phyloP scores from a whole-genome alignment of 2,797 vertebrate genomes.

The Corythornis leucogaster region DNA sequence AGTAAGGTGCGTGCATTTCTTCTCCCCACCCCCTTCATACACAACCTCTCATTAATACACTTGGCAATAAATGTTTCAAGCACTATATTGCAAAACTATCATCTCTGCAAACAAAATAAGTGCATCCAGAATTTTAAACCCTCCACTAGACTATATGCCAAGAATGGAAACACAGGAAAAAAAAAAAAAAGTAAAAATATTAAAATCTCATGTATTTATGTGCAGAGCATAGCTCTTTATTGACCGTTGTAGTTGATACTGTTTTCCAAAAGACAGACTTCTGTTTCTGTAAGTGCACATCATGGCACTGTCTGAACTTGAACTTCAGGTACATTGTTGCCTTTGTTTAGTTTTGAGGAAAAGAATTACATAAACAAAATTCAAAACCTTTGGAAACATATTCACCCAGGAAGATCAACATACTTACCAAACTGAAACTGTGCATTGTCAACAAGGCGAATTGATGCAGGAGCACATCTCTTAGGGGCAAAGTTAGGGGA shows the following conservation, averaged over 20 bases:
- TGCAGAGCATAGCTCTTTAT: background rate
- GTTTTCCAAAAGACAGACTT: background rate
- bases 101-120: background rate
- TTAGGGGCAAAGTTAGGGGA: conserved; percentile 49
- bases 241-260: background rate
- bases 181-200: background rate
- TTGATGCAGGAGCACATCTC: conserved; percentile 98
- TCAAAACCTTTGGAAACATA: background rate
- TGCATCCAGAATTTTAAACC: background rate
- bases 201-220: background rate
- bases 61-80: background rate
- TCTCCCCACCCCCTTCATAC: background rate
- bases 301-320: background rate
- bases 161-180: background rate
- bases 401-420: background rate
- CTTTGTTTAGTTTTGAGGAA: background rate
- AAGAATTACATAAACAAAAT: background rate
- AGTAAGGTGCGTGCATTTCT: background rate
- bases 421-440: conserved; percentile 98
- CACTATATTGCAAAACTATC: background rate
- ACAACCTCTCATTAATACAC: background rate
- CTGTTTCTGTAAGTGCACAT: background rate
- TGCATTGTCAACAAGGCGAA: conserved; percentile 96
- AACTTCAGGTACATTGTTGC: background rate
- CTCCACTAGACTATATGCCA: background rate